Evolutionary conservation across 64 coral and sea anemone genomes (phyloP).

Genomic region (Platygyra sinensis): DNA sequence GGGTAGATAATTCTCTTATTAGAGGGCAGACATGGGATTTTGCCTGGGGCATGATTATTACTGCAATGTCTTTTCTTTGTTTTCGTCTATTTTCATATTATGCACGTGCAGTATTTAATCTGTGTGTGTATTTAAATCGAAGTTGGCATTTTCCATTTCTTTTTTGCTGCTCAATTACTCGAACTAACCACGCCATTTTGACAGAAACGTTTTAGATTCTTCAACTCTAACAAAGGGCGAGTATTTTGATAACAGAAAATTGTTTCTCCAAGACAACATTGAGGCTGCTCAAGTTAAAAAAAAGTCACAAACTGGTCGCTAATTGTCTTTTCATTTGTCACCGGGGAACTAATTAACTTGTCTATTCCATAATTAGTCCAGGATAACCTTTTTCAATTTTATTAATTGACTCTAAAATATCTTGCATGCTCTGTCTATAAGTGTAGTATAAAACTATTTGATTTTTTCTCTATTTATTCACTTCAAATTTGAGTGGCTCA

Average conservation of each 20-base stretch:
- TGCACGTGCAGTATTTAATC: neutral
- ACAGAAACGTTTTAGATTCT: neutral
- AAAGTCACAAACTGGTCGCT: neutral
- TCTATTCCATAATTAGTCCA: neutral
- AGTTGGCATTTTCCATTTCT: neutral
- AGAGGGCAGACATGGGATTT: slow-evolving; percentile 18
- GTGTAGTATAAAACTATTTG: too few species aligned
- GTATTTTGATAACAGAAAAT: slow-evolving; percentile 4
- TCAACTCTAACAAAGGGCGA: neutral
- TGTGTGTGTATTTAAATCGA: neutral
- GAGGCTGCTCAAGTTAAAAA: too few species aligned
- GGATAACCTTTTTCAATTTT: neutral
- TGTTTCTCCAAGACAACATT: too few species aligned
- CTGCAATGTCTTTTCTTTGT: neutral
- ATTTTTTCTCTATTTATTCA: too few species aligned
- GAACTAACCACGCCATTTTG: neutral
- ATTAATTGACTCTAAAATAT: neutral
- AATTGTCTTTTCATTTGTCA: neutral
- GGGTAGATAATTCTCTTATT: slow-evolving; percentile 6
- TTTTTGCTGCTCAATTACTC: neutral
- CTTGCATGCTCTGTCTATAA: neutral
- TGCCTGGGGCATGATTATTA: neutral
- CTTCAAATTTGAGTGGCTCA: too few species aligned
- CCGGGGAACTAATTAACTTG: neutral
- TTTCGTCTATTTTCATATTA: neutral